Percentiles rank a stretch among this genome's conserved stretches.
Evolutionary conservation across 2,797 vertebrate species (phyloP).

Genomic region (Thalassophryne amazonica): DNA sequence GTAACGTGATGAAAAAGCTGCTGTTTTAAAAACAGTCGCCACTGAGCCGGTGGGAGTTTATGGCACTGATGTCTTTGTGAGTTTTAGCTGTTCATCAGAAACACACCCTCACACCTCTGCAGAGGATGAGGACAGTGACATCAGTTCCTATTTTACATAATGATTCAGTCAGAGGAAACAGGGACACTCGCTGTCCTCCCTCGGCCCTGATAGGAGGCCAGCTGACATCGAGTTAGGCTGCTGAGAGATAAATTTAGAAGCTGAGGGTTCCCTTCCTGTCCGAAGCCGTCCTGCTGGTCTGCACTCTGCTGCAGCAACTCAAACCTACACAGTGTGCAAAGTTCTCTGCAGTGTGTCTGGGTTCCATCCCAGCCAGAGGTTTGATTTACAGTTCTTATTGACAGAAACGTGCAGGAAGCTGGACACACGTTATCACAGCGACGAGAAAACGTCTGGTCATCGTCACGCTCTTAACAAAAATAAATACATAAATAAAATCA

Average conservation of each 20-base stretch:
- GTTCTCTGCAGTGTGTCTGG: not conserved
- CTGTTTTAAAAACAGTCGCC: constrained; percentile 31
- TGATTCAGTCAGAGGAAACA: constrained; percentile 26
- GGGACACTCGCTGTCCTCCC: too few relatives aligned
- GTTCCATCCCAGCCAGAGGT: constrained; percentile 44
- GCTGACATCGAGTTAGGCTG: constrained; percentile 62
- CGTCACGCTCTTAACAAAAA: too few relatives aligned
- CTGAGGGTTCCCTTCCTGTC: constrained; percentile 70
- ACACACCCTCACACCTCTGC: not conserved
- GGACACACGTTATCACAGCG: too few relatives aligned
- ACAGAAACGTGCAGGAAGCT: too few relatives aligned
- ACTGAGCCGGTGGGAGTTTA: not conserved
- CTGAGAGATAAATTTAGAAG: constrained; percentile 73
- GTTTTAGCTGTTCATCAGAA: constrained; percentile 23
- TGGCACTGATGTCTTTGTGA: not conserved
- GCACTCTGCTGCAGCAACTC: constrained; percentile 61
- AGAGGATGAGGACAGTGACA: not conserved
- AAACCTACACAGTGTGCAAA: constrained; percentile 17
- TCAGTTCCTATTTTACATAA: constrained; percentile 19
- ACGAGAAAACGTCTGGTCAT: too few relatives aligned
- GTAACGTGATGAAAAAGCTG: constrained; percentile 3
- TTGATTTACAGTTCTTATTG: too few relatives aligned
- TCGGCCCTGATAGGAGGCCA: constrained; percentile 16
- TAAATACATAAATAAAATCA: too few relatives aligned
- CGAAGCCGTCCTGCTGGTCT: constrained; percentile 47